Evolutionary conservation across 30 jellyfish, hydroid and myxozoan species (phyloP), one percentile per base, ranked within the genome.

Genomic region (Turritopsis dohrnii): DNA sequence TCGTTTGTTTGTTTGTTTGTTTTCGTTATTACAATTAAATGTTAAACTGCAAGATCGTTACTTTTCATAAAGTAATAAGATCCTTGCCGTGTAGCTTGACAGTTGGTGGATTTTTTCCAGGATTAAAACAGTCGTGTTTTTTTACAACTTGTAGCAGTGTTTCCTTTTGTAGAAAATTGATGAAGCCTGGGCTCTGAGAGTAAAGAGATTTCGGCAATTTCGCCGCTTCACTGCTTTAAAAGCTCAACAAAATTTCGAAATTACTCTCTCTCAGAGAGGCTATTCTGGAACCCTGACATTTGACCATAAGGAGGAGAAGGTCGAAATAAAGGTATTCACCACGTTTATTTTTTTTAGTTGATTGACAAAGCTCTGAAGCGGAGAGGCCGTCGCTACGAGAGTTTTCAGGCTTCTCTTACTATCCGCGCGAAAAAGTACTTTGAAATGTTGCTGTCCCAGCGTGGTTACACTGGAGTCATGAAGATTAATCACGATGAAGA

Each of bases 191-290:
- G 52, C 21, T 69, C 83, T 94, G 28, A 89, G 99, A 53, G 90
- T 90, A 21, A 76, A 71, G 69, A 90, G 90, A 52, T 94, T 88
- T 71, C 85, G 53, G 19, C 84, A 83, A 26, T 94, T 94, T 74
- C 87, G 93, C 27, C 79, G 85, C 81, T 86, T 79, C 88, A 89
- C 88, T 52, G 86, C 89, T 0, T 29, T 60, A 17, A 96, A 97
- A 60, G 99, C 99, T 41, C 85, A 82, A 30, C 81, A 77, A 25
- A 84, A 94, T 71, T 94, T 94, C 88, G 81, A 83, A 21, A 94
- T 89, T 96, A 73, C 84, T 31, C 90, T 94, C 17, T 94, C 99
- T 8, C 97, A 95, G 66, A 85, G 99, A 76, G 99, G 99, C 27
- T 95, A 86, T 76, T 53, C 88, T 52, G 99, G 99, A 17, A 87